Percentiles rank a stretch among this genome's conserved stretches.
Evolutionary conservation across 2,797 vertebrate species (phyloP).

Genomic region (Poeciliopsis infans): DNA sequence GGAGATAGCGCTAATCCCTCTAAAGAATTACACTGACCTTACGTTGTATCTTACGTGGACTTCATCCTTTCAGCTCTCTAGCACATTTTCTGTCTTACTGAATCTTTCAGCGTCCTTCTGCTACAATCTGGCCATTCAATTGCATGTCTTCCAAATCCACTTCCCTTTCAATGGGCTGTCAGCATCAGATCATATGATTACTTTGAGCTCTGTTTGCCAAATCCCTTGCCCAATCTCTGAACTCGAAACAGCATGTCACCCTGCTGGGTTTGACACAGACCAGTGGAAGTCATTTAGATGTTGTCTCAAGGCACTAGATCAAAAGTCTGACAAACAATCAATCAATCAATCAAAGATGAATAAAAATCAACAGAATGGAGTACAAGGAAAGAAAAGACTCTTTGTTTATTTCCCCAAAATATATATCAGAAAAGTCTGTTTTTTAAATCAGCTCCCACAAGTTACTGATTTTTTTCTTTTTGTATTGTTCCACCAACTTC

Average conservation of each 20-base stretch:
- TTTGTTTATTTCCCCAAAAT: background rate
- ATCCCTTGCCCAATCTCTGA: conserved; percentile 55
- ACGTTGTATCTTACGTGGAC: conserved; percentile 43
- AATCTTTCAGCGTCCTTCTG: conserved; percentile 41
- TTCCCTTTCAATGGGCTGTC: conserved; percentile 44
- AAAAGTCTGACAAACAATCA: background rate
- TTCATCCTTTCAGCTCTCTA: conserved; percentile 47
- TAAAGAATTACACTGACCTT: conserved; percentile 53
- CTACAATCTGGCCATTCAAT: conserved; percentile 43
- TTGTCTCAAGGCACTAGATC: conserved; percentile 13
- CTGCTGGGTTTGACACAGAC: conserved; percentile 23
- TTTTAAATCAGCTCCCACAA: background rate
- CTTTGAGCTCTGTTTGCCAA: conserved; percentile 43
- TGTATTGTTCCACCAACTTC: background rate
- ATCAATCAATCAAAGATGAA: background rate
- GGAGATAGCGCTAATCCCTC: conserved; percentile 61
- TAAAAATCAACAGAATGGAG: background rate
- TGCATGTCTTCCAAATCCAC: conserved; percentile 36
- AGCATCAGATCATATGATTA: conserved; percentile 40
- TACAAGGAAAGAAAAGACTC: background rate
- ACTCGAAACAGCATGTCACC: conserved; percentile 43
- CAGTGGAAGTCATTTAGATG: conserved; percentile 22
- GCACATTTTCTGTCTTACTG: conserved; percentile 33
- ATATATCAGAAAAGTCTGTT: background rate
- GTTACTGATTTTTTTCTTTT: no score